Evolutionary conservation across 1,140 invertebrate species (phyloP).

Genomic region (Drosophila carrolli): DNA sequence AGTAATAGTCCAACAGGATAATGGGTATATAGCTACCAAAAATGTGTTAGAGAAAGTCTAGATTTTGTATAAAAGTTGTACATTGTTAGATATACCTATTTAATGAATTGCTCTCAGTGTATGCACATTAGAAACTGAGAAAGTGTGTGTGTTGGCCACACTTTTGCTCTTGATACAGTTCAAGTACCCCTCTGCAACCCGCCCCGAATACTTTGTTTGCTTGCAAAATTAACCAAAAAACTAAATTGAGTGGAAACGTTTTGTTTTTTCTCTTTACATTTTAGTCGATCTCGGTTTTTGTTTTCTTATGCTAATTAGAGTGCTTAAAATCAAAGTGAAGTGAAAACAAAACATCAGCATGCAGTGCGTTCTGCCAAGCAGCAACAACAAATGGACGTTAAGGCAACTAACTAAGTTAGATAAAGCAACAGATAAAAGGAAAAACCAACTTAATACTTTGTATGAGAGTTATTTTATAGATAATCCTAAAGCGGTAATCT

Average conservation of each 20-base stretch:
- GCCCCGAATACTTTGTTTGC: conserved; percentile 8
- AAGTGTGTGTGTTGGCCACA: conserved; percentile 17
- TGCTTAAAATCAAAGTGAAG: conserved; percentile 41
- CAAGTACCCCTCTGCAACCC: conserved; percentile 25
- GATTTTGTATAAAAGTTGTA: too few relatives aligned
- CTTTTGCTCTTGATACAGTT: conserved; percentile 63
- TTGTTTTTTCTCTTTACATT: conserved; percentile 11
- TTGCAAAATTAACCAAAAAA: conserved; percentile 68
- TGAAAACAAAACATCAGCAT: conserved; percentile 18
- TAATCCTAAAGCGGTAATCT: too few relatives aligned
- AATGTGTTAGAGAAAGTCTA: too few relatives aligned
- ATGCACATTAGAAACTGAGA: conserved; percentile 5
- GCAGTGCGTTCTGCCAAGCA: conserved; percentile 15
- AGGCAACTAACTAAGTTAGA: conserved; percentile 8
- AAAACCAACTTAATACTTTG: too few relatives aligned
- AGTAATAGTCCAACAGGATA: too few relatives aligned
- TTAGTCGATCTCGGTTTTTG: conserved; percentile 1
- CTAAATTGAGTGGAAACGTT: conserved; percentile 73
- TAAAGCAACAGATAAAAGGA: neutral
- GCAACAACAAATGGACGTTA: neutral
- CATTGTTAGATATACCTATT: neutral
- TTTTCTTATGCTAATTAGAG: conserved; percentile 54
- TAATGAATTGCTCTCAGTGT: neutral
- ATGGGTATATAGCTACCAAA: too few relatives aligned
- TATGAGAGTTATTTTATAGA: too few relatives aligned